Evolutionary conservation across 2,888 invertebrate species (phyloP).

Genomic region (Conus canariensis): DNA sequence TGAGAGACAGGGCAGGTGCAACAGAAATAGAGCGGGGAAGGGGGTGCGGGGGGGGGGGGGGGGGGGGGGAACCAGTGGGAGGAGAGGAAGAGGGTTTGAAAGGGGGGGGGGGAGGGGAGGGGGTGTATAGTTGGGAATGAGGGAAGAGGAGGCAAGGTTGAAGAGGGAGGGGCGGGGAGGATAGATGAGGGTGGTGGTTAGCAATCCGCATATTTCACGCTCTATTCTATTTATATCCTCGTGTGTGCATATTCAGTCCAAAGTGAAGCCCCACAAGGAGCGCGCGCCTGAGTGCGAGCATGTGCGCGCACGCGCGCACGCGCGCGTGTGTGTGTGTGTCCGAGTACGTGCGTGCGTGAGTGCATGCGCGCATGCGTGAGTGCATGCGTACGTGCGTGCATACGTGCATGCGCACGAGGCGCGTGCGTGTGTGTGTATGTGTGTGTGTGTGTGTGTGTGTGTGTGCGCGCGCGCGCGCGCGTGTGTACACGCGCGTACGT

Average conservation of each 20-base stretch:
- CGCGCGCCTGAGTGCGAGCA: neutral
- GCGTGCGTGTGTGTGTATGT: neutral
- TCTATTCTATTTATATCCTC: too few species aligned
- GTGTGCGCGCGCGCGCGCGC: neutral
- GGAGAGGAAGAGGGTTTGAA: neutral
- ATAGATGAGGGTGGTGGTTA: too few species aligned
- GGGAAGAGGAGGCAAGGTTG: too few species aligned
- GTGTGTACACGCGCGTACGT: neutral
- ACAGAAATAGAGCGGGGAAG: neutral
- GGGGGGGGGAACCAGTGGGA: neutral
- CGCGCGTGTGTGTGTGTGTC: neutral
- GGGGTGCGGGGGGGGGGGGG: neutral
- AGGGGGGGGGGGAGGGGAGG: neutral
- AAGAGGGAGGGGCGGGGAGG: too few species aligned
- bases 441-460: constrained; percentile 14
- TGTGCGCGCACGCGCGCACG: neutral
- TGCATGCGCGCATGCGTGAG: neutral
- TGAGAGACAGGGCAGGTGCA: too few species aligned
- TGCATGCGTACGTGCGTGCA: neutral
- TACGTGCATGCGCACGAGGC: neutral
- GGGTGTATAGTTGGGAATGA: too few species aligned
- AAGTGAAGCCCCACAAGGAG: too few species aligned
- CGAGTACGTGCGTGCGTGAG: neutral
- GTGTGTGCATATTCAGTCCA: too few species aligned
- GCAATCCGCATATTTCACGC: too few species aligned